These are phyloP conservation scores for Myripristis jacobus DNA, from an alignment of 2,797 vertebrate species.

Conservation along the genomic window DNA sequence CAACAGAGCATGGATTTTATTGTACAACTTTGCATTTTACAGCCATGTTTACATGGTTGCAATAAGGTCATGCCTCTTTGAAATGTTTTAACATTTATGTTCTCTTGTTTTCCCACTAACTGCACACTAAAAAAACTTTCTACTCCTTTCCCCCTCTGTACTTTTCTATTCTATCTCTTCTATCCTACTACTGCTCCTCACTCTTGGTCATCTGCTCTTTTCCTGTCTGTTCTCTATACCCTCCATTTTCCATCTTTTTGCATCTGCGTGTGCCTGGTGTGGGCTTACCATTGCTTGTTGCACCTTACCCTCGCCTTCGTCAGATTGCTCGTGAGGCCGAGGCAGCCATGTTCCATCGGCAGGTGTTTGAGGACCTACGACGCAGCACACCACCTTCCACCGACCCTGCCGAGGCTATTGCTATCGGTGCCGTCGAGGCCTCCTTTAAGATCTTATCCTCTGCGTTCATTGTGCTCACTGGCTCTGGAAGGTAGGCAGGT, in stretches of 20 bases:
- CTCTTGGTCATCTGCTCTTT: slow-evolving; percentile 3
- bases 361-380: slow-evolving; percentile 98
- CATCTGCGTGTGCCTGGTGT: slow-evolving; percentile 43
- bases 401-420: slow-evolving; percentile 95
- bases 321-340: slow-evolving; percentile 99
- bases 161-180: background rate
- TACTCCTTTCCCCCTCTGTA: background rate
- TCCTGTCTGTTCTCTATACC: background rate
- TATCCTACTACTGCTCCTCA: slow-evolving; percentile 26
- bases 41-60: slow-evolving; percentile 9
- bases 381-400: slow-evolving; percentile 87
- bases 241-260: slow-evolving; percentile 10
- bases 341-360: slow-evolving; percentile 98
- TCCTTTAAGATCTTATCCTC: slow-evolving; percentile 97
- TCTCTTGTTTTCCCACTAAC: slow-evolving; percentile 36
- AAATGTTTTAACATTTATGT: slow-evolving; percentile 46
- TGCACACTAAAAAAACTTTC: slow-evolving; percentile 28
- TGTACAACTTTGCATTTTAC: slow-evolving; percentile 1
- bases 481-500: slow-evolving; percentile 96
- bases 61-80: background rate
- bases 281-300: slow-evolving; percentile 57
- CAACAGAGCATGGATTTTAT: background rate
- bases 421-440: slow-evolving; percentile 95
- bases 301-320: slow-evolving; percentile 75
- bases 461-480: slow-evolving; percentile 97